phyloP scores from a whole-genome alignment of 1,140 invertebrate genomes.

The Zaprionus ghesquierei region DNA sequence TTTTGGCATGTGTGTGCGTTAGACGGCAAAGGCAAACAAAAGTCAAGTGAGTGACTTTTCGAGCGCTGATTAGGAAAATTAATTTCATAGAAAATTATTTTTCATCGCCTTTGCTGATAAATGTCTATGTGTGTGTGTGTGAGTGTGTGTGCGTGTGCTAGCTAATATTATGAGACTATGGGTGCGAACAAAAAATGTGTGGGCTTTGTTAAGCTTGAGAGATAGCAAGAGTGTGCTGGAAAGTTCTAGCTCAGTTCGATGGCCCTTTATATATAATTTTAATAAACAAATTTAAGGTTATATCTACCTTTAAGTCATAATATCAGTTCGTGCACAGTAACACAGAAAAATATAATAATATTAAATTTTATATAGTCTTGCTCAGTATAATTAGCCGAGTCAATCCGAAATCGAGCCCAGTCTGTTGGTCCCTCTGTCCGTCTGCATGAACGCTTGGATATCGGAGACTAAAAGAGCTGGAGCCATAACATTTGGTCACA shows the following conservation, averaged over 20 bases:
- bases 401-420: no score
- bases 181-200: background rate
- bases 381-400: no score
- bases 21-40: slow-evolving; percentile 48
- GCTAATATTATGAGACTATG: background rate
- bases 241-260: background rate
- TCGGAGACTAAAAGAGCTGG: no score
- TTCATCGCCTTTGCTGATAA: slow-evolving; percentile 28
- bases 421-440: no score
- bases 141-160: background rate
- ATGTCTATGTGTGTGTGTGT: slow-evolving; percentile 2
- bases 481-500: no score
- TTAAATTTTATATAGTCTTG: no score
- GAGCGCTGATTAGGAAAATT: slow-evolving; percentile 66
- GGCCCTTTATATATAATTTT: background rate
- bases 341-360: no score
- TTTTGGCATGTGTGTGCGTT: slow-evolving; percentile 39
- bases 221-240: background rate
- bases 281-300: background rate
- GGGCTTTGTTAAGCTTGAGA: background rate
- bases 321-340: no score
- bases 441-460: no score
- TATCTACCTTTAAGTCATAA: no score
- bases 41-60: slow-evolving; percentile 66
- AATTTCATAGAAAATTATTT: slow-evolving; percentile 70